Evolutionary conservation across 2,113 vertebrate species (phyloP).

Genomic region (Mirounga angustirostris): DNA sequence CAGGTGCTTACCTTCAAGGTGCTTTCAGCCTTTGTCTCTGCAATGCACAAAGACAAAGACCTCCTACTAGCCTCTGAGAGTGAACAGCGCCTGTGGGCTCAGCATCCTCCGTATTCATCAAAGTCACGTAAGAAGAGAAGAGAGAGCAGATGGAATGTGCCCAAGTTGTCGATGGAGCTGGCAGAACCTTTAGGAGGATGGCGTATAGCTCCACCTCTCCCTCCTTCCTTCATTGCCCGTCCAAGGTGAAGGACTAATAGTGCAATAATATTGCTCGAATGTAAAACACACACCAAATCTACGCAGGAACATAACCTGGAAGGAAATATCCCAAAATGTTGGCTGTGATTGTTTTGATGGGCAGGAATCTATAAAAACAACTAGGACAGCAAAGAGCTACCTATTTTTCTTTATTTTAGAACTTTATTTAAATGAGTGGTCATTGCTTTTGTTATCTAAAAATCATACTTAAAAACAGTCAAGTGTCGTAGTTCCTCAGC

Average conservation of each 20-base stretch:
- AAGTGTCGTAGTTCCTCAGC: background rate
- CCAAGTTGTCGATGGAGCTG: rapidly evolving
- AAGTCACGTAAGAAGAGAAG: background rate
- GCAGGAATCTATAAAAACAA: background rate
- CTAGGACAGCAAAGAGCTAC: background rate
- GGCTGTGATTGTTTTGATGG: background rate
- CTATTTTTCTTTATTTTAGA: conserved; percentile 17
- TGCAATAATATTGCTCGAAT: background rate
- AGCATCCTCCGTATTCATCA: background rate
- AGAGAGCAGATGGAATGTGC: background rate
- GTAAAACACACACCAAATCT: background rate
- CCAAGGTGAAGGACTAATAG: background rate
- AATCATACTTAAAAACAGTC: background rate
- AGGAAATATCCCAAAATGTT: background rate
- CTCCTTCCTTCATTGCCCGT: background rate
- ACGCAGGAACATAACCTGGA: background rate
- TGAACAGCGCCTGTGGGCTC: background rate
- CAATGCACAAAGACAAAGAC: background rate
- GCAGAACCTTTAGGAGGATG: too few relatives aligned
- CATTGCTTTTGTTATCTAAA: conserved; percentile 26
- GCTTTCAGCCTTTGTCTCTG: background rate
- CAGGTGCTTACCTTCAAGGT: background rate
- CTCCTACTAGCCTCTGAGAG: background rate
- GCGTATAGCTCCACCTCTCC: background rate
- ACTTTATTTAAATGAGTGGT: background rate